Evolutionary conservation across 2,797 vertebrate species (phyloP), one percentile per base, ranked within the genome.

Genomic region (Babyrousa celebensis): DNA sequence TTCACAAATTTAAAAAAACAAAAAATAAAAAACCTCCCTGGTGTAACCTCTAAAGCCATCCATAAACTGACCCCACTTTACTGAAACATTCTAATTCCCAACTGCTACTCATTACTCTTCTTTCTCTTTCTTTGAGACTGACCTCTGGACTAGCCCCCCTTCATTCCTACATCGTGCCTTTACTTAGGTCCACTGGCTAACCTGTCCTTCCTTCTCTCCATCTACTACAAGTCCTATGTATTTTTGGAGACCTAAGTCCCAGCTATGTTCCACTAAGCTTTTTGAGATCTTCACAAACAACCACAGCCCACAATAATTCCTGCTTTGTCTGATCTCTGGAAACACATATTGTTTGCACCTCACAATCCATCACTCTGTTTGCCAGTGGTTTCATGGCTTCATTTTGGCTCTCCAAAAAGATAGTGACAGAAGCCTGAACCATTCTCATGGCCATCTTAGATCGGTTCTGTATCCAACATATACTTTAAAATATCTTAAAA

Each of bases 251-350:
- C 89, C 17, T n/a, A 29, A 91, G 78, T 62, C 18, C 65, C 10
- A 92, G 52, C 10, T 87, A 43, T n/a, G 18, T 52, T 93, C 71
- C 77, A 17, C 3, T 54, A 29, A 80, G 36, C 25, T 74, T 58
- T 72, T 65, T 85, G 72, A 91, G 79, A 82, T 16, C 20, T 36
- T 85, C 36, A n/a, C n/a, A 54, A 60, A 58, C 77, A 91, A 91
- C 52, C 90, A 56, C 60, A 89, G 25, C 52, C 29, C 14, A 25
- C n/a, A 85, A 0, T 74, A 62, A 85, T 36, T 92, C 82, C 5
- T n/a, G 6, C 67, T 89, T 60, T 43, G 18, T 74, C 54, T 91
- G 58, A 67, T 52, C 72, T 78, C 85, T 72, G 77, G 71, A 92
- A 96, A 74, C 23, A 16, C 58, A 65, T 1, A 25, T 0, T 36